Base-by-base conservation (phyloP, 1,140 invertebrate genomes). In the Aphelenchoides besseyi region DNA sequence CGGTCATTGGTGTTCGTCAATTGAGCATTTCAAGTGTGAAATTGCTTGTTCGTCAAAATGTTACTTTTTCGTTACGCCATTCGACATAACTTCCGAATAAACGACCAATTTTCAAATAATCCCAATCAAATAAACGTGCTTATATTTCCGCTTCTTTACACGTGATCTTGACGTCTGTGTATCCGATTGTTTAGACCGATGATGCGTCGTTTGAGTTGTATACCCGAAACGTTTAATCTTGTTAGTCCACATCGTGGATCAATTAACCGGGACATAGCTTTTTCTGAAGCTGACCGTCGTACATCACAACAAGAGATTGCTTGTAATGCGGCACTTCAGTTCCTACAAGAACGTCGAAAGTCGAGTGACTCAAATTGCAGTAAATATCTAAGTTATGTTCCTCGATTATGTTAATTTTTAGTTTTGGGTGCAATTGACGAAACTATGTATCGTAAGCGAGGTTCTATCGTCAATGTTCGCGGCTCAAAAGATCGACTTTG, bases 191-290 rank as follows among this genome's bases (percentile, higher is more conserved):
- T n/a, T n/a, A n/a, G n/a, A n/a, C n/a, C n/a, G n/a, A n/a, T n/a
- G n/a, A 66, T 66, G 63, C 63, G 63, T 29, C 30, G 63, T 16
- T 53, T 66, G 63, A 41, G 36, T 66, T 66, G 63, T 30, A 66
- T 66, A 16, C 63, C 63, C 12, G 63, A 66, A 35, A 29, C 26
- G 36, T 33, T 66, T 12, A 37, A 29, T 36, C 63, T 36, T 16
- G 63, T 66, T n/a, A 16, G 63, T 30, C 63, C 30, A 12, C 63
- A 66, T n/a, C 16, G 63, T 12, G 18, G 12, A 16, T 12, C 16
- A 26, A 12, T 66, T 1, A 26, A 35, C 30, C 63, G 32, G 1
- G 63, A 66, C 36, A 53, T 53, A 1, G 36, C 26, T 16, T 33
- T 59, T 33, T 28, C 29, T 1, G 63, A 66, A 32, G 23, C 32